phyloP scores from a whole-genome alignment of 2,888 invertebrate genomes.

The Conomelus anceps region DNA sequence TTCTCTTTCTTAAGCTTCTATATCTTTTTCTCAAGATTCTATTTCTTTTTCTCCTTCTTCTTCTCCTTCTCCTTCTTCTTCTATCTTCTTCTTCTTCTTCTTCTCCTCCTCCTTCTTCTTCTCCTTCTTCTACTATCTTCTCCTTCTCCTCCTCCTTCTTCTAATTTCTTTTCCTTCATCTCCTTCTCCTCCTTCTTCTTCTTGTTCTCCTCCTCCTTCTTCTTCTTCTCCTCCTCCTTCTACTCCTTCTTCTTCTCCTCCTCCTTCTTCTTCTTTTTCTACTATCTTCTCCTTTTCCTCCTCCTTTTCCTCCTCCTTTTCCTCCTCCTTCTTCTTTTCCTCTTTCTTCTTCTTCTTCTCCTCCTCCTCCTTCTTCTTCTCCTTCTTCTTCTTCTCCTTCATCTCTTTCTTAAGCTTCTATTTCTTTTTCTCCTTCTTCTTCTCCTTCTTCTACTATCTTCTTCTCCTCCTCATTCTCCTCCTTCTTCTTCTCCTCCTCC shows the following conservation, averaged over 20 bases:
- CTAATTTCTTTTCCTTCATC: conserved; percentile 27
- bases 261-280: not conserved
- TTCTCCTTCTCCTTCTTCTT: conserved; percentile 5
- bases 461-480: not conserved
- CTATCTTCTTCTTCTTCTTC: not conserved
- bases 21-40: not conserved
- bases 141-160: conserved; percentile 31
- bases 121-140: conserved; percentile 1
- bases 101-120: conserved; percentile 27
- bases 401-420: not conserved
- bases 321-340: not conserved
- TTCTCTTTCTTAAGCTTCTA: not conserved
- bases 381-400: not conserved
- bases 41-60: not conserved
- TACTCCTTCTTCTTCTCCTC: not conserved
- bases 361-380: not conserved
- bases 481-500: not conserved
- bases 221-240: not conserved
- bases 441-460: not conserved
- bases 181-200: not conserved
- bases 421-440: not conserved
- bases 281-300: not conserved
- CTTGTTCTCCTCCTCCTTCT: not conserved
- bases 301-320: not conserved
- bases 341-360: not conserved